These are phyloP conservation scores for Vulpes vulpes DNA, from an alignment of 2,113 vertebrate species.

Conservation along the genomic window DNA sequence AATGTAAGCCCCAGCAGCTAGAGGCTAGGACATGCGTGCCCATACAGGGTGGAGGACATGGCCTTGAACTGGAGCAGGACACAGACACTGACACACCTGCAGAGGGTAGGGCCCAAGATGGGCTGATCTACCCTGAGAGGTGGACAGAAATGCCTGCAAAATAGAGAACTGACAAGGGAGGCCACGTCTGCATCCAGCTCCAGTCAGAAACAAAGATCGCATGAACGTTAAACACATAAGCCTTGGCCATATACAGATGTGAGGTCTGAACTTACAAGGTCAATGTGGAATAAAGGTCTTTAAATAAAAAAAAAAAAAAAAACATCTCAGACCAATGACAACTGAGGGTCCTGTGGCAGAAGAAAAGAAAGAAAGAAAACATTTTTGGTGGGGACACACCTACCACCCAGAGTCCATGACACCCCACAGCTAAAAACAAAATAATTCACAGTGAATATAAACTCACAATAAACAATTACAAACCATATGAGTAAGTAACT, in stretches of 20 bases:
- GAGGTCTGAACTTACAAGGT: neutral
- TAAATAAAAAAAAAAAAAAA: neutral
- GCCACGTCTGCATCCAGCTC: rapidly evolving
- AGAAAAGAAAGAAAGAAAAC: neutral
- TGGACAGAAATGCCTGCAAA: neutral
- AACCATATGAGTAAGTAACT: neutral
- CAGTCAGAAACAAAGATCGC: no score
- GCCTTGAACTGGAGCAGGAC: no score
- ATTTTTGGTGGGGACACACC: rapidly evolving
- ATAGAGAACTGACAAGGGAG: neutral
- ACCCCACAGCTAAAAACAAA: neutral
- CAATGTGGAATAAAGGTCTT: neutral
- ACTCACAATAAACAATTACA: neutral
- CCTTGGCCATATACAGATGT: rapidly evolving
- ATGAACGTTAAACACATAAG: neutral
- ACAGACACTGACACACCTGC: neutral
- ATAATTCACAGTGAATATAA: neutral
- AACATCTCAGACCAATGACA: rapidly evolving
- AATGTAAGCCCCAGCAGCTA: rapidly evolving
- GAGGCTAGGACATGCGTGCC: rapidly evolving
- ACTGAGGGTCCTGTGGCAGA: neutral
- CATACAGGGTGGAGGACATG: rapidly evolving
- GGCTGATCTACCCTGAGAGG: neutral
- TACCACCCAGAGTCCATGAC: no score
- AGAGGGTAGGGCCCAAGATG: neutral